Conservation (phyloP, 2,888 invertebrate species). For the Drosophila mimetica region DNA sequence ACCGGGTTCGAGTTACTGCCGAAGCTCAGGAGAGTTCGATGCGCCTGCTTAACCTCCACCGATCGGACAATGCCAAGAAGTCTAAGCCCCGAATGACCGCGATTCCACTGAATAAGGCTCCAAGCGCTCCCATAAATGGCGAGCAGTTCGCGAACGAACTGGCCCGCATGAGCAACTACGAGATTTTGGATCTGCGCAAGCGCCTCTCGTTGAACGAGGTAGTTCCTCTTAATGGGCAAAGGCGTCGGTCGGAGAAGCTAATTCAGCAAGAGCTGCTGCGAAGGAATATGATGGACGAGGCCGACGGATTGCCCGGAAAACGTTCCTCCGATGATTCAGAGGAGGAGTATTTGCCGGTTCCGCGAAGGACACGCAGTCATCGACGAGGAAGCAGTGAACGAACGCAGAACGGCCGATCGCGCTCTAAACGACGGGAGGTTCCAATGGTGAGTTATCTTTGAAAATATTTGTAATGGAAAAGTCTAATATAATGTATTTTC, state of each 20-base stretch:
- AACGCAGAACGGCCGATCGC: background rate
- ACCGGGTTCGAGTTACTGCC: background rate
- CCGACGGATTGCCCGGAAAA: background rate
- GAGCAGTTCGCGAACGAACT: conserved; percentile 77
- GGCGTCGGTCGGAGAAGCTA: conserved; percentile 39
- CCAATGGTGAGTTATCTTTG: conserved; percentile 14
- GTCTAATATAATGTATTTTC: background rate
- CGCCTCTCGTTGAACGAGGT: conserved; percentile 67
- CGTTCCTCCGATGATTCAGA: background rate
- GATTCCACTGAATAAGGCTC: conserved; percentile 67
- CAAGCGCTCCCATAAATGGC: conserved; percentile 73
- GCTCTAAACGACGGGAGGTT: background rate
- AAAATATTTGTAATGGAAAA: too few species aligned
- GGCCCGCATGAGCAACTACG: conserved; percentile 76
- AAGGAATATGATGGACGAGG: conserved; percentile 45
- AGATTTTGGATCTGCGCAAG: conserved; percentile 79
- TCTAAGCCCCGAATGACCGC: background rate
- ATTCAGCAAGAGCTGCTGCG: conserved; percentile 55
- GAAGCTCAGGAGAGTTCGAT: conserved; percentile 24
- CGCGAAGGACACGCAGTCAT: background rate
- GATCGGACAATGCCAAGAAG: conserved; percentile 16
- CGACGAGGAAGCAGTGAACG: background rate
- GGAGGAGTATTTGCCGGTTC: background rate
- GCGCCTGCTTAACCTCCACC: conserved; percentile 58
- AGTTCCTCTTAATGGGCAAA: conserved; percentile 48